Evolutionary conservation across 2,888 invertebrate species (phyloP).

Genomic region (Epicampocera succincta): DNA sequence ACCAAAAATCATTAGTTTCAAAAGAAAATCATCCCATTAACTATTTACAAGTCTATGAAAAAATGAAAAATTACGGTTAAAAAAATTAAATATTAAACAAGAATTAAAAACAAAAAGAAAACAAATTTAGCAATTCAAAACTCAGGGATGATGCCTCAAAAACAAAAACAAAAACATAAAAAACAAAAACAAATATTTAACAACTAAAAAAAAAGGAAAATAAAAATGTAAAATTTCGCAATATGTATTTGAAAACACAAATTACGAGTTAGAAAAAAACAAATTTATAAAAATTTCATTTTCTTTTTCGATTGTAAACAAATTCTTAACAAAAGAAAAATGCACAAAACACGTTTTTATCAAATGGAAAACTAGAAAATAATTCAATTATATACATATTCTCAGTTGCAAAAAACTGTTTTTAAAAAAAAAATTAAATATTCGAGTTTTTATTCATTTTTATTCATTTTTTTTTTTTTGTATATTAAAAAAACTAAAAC

Average conservation of each 20-base stretch:
- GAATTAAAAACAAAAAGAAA: conserved; percentile 59
- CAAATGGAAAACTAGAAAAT: not conserved
- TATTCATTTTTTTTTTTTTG: conserved; percentile 1
- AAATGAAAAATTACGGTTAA: conserved; percentile 45
- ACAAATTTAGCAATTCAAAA: conserved; percentile 75
- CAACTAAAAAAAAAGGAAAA: conserved; percentile 67
- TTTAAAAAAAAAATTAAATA: not conserved
- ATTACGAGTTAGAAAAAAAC: conserved; percentile 30
- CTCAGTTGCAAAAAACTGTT: not conserved
- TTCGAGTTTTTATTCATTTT: conserved; percentile 1
- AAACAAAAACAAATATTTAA: conserved; percentile 72
- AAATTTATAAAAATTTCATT: conserved; percentile 43
- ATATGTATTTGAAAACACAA: conserved; percentile 63
- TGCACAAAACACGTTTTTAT: conserved; percentile 30
- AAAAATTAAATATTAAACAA: conserved; percentile 25
- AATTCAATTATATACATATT: not conserved
- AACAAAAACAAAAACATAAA: conserved; percentile 77
- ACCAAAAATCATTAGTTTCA: not conserved
- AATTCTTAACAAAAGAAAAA: conserved; percentile 19
- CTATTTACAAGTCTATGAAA: conserved; percentile 56
- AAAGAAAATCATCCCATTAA: conserved; percentile 65
- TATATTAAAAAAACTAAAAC: conserved; percentile 6
- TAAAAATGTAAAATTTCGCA: conserved; percentile 61
- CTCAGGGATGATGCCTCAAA: conserved; percentile 82
- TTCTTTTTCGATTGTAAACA: conserved; percentile 6